Evolutionary conservation across 1,140 invertebrate genomes (phyloP).

Genomic region (Bombus pascuorum): DNA sequence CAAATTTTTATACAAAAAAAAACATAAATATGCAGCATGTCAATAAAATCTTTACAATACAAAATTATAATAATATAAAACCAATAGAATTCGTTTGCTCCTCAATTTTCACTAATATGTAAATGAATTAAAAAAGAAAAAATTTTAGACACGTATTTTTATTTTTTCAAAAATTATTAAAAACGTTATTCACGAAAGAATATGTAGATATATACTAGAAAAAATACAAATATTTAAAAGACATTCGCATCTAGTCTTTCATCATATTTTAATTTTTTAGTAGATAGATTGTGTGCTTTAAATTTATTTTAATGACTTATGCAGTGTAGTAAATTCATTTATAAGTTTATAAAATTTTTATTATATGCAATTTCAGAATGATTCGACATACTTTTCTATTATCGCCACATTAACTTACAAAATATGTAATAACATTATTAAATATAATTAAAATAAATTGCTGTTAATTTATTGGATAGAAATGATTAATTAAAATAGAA

Average conservation of each 20-base stretch:
- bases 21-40: not conserved
- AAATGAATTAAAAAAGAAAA: too few species aligned
- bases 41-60: not conserved
- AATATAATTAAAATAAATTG: not conserved
- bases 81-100: not conserved
- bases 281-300: not conserved
- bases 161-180: too few species aligned
- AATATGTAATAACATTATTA: too few species aligned
- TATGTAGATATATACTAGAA: not conserved
- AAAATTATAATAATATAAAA: not conserved
- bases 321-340: not conserved
- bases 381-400: not conserved
- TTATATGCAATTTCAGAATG: not conserved
- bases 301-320: not conserved
- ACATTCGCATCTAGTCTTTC: not conserved
- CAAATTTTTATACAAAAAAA: slow-evolving; percentile 1
- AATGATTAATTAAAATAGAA: not conserved
- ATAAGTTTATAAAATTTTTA: not conserved
- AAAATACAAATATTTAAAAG: not conserved
- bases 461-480: not conserved
- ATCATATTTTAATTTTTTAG: not conserved
- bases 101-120: too few species aligned
- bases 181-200: not conserved
- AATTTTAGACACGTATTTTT: too few species aligned
- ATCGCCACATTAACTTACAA: not conserved